A percentile compares a stretch with the other conserved stretches of the same genome.
Conservation (phyloP, 2,113 vertebrate genomes). For the Uria aalge region DNA sequence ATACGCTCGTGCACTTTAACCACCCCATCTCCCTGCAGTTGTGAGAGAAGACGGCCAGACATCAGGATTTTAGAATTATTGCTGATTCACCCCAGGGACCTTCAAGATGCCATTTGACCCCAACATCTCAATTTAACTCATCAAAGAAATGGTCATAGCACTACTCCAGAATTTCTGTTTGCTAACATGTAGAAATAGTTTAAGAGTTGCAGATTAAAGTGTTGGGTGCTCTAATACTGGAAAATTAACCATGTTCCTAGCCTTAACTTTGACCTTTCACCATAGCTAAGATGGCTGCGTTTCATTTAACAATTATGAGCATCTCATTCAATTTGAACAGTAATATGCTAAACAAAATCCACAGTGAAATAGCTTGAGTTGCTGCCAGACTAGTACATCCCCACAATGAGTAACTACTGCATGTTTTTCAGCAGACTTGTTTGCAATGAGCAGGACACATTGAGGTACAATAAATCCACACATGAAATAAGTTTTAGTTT, state of each 20-base stretch:
- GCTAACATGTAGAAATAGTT: neutral
- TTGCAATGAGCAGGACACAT: neutral
- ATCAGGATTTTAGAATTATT: neutral
- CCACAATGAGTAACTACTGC: neutral
- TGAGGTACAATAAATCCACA: neutral
- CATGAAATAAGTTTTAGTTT: neutral
- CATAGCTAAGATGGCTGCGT: neutral
- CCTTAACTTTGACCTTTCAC: neutral
- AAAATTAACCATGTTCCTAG: neutral
- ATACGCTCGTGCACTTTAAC: fast-evolving
- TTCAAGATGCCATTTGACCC: neutral
- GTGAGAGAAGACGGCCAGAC: neutral
- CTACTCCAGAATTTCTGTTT: neutral
- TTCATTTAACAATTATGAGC: neutral
- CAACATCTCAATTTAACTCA: neutral
- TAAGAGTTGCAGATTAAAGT: neutral
- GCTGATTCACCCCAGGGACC: neutral
- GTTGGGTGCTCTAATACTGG: neutral
- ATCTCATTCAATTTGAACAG: neutral
- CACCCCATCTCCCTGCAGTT: neutral
- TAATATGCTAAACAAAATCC: neutral
- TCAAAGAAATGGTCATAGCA: fast-evolving
- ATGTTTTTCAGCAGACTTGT: neutral
- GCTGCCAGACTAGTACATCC: neutral
- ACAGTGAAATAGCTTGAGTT: neutral